A percentile compares a stretch with the other conserved stretches of the same genome.
Evolutionary conservation across 2,113 vertebrate genomes (phyloP).

Genomic region (Hiodon alosoides): DNA sequence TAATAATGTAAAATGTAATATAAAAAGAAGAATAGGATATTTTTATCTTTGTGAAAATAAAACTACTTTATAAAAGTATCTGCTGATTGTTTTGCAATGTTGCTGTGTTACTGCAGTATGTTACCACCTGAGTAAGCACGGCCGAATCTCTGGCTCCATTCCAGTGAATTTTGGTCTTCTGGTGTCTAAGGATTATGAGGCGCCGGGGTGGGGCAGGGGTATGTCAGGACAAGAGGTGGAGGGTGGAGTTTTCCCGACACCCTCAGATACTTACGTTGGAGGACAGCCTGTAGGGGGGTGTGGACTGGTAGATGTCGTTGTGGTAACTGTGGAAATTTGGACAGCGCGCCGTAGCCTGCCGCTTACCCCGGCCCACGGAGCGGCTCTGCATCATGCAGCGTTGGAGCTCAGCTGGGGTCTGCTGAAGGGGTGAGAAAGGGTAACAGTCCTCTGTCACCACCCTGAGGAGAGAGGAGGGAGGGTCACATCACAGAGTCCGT

Average conservation of each 20-base stretch:
- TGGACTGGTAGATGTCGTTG: conserved; percentile 95
- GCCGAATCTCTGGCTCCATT: too few species aligned
- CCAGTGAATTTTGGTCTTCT: too few species aligned
- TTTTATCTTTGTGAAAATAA: too few species aligned
- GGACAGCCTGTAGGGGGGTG: conserved; percentile 88
- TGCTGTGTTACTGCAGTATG: too few species aligned
- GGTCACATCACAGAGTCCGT: not conserved
- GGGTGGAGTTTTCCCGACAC: too few species aligned
- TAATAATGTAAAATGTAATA: too few species aligned
- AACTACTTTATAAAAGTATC: not conserved
- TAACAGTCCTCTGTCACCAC: conserved; percentile 92
- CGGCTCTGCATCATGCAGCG: conserved; percentile 96
- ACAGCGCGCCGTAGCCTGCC: conserved; percentile 83
- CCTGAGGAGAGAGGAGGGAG: conserved; percentile 49
- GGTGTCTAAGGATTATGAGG: too few species aligned
- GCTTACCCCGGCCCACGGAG: conserved; percentile 81
- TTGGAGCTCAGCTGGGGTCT: conserved; percentile 36
- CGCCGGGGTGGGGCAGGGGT: too few species aligned
- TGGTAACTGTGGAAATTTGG: conserved; percentile 73
- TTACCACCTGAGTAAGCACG: too few species aligned
- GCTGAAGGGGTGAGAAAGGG: conserved; percentile 67
- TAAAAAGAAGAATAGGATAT: not conserved
- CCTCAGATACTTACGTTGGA: conserved; percentile 66
- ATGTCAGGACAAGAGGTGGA: too few species aligned
- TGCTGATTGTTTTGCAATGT: not conserved